phyloP scores from a whole-genome alignment of 2,797 vertebrate species.

The Xenopus petersii region DNA sequence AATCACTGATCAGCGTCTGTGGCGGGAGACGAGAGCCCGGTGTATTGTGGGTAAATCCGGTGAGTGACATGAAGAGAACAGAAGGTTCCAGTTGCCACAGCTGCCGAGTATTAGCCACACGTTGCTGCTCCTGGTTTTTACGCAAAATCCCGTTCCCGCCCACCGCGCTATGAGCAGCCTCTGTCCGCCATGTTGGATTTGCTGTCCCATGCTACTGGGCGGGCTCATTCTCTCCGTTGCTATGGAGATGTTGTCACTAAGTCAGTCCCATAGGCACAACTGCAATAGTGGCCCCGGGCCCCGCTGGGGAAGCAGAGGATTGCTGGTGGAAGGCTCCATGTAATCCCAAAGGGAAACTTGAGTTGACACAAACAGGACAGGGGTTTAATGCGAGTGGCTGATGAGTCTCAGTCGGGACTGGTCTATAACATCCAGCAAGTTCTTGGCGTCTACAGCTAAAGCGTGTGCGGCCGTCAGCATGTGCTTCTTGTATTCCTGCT shows the following conservation, averaged over 20 bases:
- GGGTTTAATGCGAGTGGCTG: slow-evolving; percentile 81
- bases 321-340: slow-evolving; percentile 60
- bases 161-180: slow-evolving; percentile 16
- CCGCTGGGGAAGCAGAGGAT: slow-evolving; percentile 49
- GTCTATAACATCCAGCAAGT: slow-evolving; percentile 94
- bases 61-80: slow-evolving; percentile 53
- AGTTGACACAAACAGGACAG: slow-evolving; percentile 15
- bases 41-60: slow-evolving; percentile 56
- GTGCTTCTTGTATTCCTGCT: slow-evolving; percentile 98
- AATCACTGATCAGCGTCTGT: slow-evolving; percentile 3
- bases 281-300: slow-evolving; percentile 39
- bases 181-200: not conserved
- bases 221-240: no score
- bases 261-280: slow-evolving; percentile 30
- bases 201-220: not conserved
- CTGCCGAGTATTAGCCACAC: no score
- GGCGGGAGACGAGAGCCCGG: no score
- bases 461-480: slow-evolving; percentile 97
- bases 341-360: slow-evolving; percentile 47
- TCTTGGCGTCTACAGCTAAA: slow-evolving; percentile 94
- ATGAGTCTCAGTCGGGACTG: slow-evolving; percentile 91
- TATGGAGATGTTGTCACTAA: not conserved
- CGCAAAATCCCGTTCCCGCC: slow-evolving; percentile 18
- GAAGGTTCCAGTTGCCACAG: slow-evolving; percentile 63
- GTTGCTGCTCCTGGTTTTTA: slow-evolving; percentile 57